Conservation (phyloP, 2,113 vertebrate species). For the Pelvicachromis taeniatus region DNA sequence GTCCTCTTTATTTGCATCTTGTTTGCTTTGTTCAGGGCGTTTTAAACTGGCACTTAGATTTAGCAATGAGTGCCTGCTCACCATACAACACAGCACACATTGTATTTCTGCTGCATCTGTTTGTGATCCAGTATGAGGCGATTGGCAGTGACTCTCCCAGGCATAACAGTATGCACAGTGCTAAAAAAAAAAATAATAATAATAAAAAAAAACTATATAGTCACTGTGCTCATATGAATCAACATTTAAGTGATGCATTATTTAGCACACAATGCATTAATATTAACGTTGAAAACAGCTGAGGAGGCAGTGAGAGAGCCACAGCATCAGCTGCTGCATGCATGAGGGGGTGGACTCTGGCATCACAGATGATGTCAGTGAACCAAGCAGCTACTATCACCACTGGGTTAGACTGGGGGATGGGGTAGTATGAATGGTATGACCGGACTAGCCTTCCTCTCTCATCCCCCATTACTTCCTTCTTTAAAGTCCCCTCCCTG, state of each 20-base stretch:
- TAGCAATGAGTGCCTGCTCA: neutral
- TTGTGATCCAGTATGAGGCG: neutral
- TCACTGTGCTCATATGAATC: neutral
- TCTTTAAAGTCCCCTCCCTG: neutral
- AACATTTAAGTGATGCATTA: neutral
- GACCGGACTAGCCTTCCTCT: neutral
- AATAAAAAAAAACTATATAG: neutral
- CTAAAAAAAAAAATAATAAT: conserved; percentile 6
- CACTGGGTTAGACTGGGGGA: conserved; percentile 39
- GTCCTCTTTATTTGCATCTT: neutral
- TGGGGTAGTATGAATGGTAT: conserved; percentile 18
- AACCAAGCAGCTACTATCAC: conserved; percentile 47
- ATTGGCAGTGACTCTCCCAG: neutral
- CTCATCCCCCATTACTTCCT: conserved; percentile 12
- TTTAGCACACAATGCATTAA: neutral
- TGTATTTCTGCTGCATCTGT: neutral
- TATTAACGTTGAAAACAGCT: neutral
- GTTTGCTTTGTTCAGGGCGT: neutral
- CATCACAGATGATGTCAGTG: conserved; percentile 51
- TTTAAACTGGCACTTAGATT: neutral
- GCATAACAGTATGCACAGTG: neutral
- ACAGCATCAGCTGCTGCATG: conserved; percentile 30
- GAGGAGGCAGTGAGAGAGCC: neutral
- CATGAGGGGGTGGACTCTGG: neutral
- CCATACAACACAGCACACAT: neutral